Percentiles rank a stretch among this genome's conserved stretches.
Evolutionary conservation across 1,140 invertebrate genomes (phyloP).

Genomic region (Lanistes nyassanus): DNA sequence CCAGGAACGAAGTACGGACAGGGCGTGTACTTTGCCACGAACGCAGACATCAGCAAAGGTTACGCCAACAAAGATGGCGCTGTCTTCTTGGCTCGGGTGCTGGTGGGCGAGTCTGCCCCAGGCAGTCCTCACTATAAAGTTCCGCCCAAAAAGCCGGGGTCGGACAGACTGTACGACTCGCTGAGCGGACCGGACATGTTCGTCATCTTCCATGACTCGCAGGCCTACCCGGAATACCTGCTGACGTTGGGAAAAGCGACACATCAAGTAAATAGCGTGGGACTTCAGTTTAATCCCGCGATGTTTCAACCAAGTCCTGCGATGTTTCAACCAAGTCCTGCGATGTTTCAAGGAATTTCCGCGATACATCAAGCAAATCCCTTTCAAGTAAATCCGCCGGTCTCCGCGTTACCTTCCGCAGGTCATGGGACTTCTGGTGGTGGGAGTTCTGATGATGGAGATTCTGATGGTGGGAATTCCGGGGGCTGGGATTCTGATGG

Average conservation of each 20-base stretch:
- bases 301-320: no score
- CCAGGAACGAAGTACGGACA: conserved; percentile 15
- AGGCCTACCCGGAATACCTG: conserved; percentile 49
- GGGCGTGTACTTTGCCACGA: conserved; percentile 15
- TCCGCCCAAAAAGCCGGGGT: conserved; percentile 9
- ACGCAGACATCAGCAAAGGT: neutral
- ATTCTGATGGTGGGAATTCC: no score
- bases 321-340: no score
- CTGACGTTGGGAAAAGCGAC: conserved; percentile 2
- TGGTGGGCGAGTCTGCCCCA: conserved; percentile 20
- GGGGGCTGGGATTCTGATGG: no score
- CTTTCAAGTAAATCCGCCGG: no score
- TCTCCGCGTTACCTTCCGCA: no score
- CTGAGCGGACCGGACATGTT: conserved; percentile 29
- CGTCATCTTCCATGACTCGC: conserved; percentile 44
- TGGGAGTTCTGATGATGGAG: no score
- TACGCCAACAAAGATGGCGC: conserved; percentile 24
- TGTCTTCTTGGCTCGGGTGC: conserved; percentile 10
- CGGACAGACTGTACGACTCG: conserved; percentile 34
- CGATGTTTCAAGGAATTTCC: no score
- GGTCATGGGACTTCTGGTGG: no score
- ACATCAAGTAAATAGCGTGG: no score
- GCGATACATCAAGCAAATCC: no score
- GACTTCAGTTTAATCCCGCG: no score
- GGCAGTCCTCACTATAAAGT: neutral